phyloP scores from a whole-genome alignment of 1,140 invertebrate species.

The Drosophila erecta region DNA sequence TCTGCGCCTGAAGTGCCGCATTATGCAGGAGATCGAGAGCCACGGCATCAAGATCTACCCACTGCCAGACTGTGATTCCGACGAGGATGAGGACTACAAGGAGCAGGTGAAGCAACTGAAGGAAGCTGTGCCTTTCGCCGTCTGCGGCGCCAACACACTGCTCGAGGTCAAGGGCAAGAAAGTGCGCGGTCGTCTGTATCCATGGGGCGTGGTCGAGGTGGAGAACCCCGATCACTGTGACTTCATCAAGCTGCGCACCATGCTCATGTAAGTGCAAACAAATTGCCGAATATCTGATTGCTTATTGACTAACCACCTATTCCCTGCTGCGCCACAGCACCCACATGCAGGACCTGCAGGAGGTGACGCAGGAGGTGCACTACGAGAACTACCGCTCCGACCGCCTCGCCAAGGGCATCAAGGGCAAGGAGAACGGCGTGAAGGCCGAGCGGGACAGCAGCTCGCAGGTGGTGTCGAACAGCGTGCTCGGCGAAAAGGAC shows the following conservation, averaged over 20 bases:
- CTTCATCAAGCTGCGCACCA: conserved; percentile 98
- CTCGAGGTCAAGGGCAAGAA: conserved; percentile 95
- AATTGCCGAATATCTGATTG: background rate
- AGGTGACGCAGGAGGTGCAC: conserved; percentile 97
- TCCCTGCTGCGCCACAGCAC: conserved; percentile 86
- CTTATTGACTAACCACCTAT: background rate
- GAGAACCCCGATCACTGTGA: conserved; percentile 99
- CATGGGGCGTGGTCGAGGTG: conserved; percentile 99
- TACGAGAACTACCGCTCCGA: conserved; percentile 98
- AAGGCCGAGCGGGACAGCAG: conserved; percentile 69
- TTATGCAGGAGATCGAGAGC: conserved; percentile 93
- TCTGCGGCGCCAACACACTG: conserved; percentile 97
- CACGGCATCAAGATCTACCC: conserved; percentile 97
- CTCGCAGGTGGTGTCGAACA: conserved; percentile 59
- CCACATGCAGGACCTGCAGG: conserved; percentile 98
- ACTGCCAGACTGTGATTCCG: conserved; percentile 97
- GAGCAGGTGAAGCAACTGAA: conserved; percentile 96
- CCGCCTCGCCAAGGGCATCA: conserved; percentile 92
- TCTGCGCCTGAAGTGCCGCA: conserved; percentile 93
- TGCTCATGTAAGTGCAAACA: conserved; percentile 92
- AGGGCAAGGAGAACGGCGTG: conserved; percentile 84
- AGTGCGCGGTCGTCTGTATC: conserved; percentile 96
- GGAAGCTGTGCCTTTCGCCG: conserved; percentile 98
- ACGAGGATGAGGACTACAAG: conserved; percentile 97
- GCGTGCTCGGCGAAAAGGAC: conserved; percentile 89